Conservation (phyloP, 2,888 invertebrate species). For the Dexiosoma caninum region DNA sequence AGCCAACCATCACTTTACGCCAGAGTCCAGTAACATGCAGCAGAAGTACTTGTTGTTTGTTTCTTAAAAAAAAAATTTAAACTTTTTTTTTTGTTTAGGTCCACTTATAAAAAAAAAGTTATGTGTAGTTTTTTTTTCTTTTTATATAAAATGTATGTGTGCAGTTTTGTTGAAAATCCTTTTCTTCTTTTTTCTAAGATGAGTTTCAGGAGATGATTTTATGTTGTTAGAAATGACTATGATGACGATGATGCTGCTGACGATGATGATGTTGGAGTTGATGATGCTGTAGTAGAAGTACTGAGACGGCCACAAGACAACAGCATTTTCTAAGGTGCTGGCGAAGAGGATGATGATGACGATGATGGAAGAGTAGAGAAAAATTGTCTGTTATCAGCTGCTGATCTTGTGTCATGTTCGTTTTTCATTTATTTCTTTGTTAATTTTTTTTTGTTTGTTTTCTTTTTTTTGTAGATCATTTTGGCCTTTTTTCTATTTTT, state of each 20-base stretch:
- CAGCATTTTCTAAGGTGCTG: constrained; percentile 25
- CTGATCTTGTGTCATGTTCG: constrained; percentile 68
- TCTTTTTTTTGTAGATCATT: constrained; percentile 60
- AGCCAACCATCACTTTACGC: constrained; percentile 18
- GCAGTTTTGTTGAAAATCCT: constrained; percentile 39
- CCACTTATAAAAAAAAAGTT: constrained; percentile 28
- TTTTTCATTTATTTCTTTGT: constrained; percentile 67
- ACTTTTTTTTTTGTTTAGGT: not conserved
- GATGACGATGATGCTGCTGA: not conserved
- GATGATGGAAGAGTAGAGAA: constrained; percentile 27
- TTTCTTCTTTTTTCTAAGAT: constrained; percentile 42
- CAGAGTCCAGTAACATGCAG: constrained; percentile 16
- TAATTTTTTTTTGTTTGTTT: too few species aligned
- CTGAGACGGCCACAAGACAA: not conserved
- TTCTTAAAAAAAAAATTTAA: too few species aligned
- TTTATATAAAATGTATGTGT: constrained; percentile 37
- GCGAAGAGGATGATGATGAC: constrained; percentile 4
- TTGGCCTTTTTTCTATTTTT: constrained; percentile 40
- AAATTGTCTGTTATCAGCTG: constrained; percentile 64
- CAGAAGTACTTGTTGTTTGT: constrained; percentile 11
- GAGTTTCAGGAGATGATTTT: constrained; percentile 37
- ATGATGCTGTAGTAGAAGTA: not conserved
- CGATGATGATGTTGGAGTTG: not conserved
- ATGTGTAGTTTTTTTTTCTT: constrained; percentile 6
- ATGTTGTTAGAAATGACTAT: constrained; percentile 22